These are phyloP conservation scores for Temnothorax nylanderi DNA, from an alignment of 1,140 invertebrate genomes.

Conservation along the genomic window DNA sequence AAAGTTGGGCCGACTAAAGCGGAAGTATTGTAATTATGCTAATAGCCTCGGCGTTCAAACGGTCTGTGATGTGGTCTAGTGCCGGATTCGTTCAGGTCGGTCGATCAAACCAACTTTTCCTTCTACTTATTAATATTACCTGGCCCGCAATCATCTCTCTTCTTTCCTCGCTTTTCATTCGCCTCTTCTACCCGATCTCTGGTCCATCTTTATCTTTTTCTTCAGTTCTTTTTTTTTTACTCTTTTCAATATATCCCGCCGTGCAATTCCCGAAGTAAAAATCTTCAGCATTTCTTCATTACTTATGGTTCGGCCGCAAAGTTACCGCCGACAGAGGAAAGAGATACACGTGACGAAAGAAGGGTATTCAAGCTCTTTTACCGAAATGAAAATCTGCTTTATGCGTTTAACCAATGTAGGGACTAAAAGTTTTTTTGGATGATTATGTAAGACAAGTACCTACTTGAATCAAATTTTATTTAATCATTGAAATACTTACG, in stretches of 20 bases:
- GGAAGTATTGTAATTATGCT: slow-evolving; percentile 86
- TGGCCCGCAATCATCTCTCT: slow-evolving; percentile 39
- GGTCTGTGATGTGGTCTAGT: slow-evolving; percentile 84
- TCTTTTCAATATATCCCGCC: slow-evolving; percentile 62
- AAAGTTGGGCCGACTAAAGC: slow-evolving; percentile 82
- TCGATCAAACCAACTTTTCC: slow-evolving; percentile 82
- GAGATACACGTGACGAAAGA: slow-evolving; percentile 2
- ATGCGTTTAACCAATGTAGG: background rate
- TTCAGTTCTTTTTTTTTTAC: slow-evolving; percentile 55
- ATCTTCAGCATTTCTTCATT: slow-evolving; percentile 71
- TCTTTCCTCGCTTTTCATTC: slow-evolving; percentile 64
- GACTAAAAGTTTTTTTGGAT: background rate
- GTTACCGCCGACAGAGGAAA: slow-evolving; percentile 17
- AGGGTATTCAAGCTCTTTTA: slow-evolving; percentile 13
- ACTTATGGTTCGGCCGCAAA: slow-evolving; percentile 56
- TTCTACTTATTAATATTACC: slow-evolving; percentile 82
- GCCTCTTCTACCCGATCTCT: slow-evolving; percentile 51
- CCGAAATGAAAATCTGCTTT: slow-evolving; percentile 42
- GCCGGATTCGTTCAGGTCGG: slow-evolving; percentile 78
- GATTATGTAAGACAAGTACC: too few relatives aligned
- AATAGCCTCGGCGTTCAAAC: slow-evolving; percentile 83
- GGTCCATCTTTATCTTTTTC: slow-evolving; percentile 69
- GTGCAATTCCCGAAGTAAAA: slow-evolving; percentile 64
- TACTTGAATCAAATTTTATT: background rate
- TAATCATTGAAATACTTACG: background rate